phyloP scores from a whole-genome alignment of 1,140 invertebrate species.

The Andricus grossulariae region DNA sequence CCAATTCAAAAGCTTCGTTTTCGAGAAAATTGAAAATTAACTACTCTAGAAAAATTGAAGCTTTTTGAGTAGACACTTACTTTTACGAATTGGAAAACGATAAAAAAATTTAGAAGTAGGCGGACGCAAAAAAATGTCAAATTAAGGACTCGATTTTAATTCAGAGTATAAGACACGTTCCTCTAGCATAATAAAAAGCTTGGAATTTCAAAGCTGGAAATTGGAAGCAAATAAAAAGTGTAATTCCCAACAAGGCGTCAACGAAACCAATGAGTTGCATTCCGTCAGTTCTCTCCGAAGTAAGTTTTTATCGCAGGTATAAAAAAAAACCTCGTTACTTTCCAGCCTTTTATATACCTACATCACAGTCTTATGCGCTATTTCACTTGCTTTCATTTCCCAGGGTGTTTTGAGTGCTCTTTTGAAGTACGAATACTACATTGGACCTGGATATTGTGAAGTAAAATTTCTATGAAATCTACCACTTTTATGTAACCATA shows the following conservation, averaged over 20 bases:
- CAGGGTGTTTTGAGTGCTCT: neutral
- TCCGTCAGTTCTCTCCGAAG: neutral
- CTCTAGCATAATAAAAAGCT: neutral
- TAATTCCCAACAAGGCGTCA: conserved; percentile 19
- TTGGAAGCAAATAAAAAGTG: conserved; percentile 5
- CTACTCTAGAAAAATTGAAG: too few relatives aligned
- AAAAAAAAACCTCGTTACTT: conserved; percentile 23
- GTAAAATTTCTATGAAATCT: neutral
- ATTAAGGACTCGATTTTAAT: too few relatives aligned
- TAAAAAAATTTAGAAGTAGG: too few relatives aligned
- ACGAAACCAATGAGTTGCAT: conserved; percentile 11
- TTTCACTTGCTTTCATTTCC: conserved; percentile 24
- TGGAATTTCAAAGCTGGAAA: conserved; percentile 1
- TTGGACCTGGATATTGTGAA: neutral
- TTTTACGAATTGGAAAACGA: too few relatives aligned
- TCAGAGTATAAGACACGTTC: too few relatives aligned
- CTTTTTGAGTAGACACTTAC: too few relatives aligned
- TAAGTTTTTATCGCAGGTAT: conserved; percentile 13
- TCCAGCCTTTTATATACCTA: neutral
- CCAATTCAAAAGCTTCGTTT: too few relatives aligned
- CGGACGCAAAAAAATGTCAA: too few relatives aligned
- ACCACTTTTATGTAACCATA: neutral
- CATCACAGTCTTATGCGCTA: conserved; percentile 19
- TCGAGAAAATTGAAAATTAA: too few relatives aligned
- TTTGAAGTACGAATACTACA: neutral